Conservation (phyloP, 2,797 vertebrate genomes). For the Anisognathus igniventris region DNA sequence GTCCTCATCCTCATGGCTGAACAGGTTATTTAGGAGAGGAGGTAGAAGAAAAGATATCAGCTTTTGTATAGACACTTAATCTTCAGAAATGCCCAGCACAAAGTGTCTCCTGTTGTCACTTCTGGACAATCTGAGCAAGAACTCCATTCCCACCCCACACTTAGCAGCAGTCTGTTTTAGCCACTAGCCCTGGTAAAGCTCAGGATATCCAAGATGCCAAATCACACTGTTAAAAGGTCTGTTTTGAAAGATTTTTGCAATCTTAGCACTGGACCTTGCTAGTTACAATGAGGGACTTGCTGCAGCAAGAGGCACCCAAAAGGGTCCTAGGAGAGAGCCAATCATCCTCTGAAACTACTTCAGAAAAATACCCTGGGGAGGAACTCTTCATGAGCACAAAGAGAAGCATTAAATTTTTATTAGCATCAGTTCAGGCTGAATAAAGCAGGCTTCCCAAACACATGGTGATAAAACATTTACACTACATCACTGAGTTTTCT, state of each 20-base stretch:
- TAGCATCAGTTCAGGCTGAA: background rate
- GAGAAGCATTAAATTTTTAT: constrained; percentile 12
- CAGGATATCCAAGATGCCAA: background rate
- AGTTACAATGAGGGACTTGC: background rate
- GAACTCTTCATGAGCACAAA: background rate
- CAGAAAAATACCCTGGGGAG: constrained; percentile 4
- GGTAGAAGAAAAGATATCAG: background rate
- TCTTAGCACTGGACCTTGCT: background rate
- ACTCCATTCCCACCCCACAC: background rate
- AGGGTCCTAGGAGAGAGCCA: background rate
- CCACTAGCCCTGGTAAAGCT: background rate
- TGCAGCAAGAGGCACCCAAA: background rate
- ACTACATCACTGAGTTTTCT: background rate
- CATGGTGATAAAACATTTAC: constrained; percentile 13
- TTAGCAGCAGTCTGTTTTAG: background rate
- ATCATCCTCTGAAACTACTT: background rate
- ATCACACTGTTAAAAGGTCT: background rate
- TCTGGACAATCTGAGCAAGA: background rate
- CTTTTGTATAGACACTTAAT: background rate
- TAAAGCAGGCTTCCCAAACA: background rate
- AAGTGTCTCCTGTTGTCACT: background rate
- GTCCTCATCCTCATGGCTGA: background rate
- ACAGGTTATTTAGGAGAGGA: background rate
- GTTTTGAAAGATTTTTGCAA: background rate
- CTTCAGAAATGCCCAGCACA: background rate